These are phyloP conservation scores for Streptopelia turtur DNA, from an alignment of 2,797 vertebrate species.

Conservation along the genomic window DNA sequence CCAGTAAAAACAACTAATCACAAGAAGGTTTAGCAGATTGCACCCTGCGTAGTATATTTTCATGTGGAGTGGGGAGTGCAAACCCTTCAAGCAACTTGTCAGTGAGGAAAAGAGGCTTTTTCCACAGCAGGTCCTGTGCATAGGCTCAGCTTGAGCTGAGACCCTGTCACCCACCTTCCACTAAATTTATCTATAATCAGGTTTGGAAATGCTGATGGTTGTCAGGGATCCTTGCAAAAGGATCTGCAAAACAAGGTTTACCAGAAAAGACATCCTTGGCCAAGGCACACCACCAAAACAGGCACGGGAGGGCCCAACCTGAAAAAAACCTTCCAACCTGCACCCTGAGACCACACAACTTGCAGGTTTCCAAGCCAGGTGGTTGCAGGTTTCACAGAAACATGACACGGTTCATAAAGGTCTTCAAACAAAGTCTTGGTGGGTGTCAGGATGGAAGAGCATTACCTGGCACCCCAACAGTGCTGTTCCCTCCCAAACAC, in stretches of 20 bases:
- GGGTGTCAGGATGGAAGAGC: neutral
- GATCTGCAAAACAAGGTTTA: neutral
- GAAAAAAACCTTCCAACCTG: neutral
- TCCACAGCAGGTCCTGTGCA: neutral
- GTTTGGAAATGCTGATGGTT: neutral
- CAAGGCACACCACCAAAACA: rapidly evolving
- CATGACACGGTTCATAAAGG: neutral
- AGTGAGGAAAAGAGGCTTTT: rapidly evolving
- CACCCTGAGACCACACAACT: rapidly evolving
- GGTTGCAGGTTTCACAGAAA: neutral
- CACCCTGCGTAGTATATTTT: rapidly evolving
- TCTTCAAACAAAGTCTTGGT: neutral
- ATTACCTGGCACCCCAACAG: neutral
- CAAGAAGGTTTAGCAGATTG: neutral
- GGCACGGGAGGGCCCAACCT: neutral
- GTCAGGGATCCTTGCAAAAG: rapidly evolving
- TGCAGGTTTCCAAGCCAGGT: neutral
- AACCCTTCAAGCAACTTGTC: neutral
- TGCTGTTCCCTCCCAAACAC: rapidly evolving
- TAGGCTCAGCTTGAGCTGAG: neutral
- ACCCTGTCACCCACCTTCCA: neutral
- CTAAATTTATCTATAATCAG: rapidly evolving
- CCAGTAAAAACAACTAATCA: neutral
- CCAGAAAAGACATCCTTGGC: neutral
- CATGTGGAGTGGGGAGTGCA: rapidly evolving